Evolutionary conservation across 2,797 vertebrate genomes (phyloP), one percentile per base, ranked within the genome.

Genomic region (Erithacus rubecula): DNA sequence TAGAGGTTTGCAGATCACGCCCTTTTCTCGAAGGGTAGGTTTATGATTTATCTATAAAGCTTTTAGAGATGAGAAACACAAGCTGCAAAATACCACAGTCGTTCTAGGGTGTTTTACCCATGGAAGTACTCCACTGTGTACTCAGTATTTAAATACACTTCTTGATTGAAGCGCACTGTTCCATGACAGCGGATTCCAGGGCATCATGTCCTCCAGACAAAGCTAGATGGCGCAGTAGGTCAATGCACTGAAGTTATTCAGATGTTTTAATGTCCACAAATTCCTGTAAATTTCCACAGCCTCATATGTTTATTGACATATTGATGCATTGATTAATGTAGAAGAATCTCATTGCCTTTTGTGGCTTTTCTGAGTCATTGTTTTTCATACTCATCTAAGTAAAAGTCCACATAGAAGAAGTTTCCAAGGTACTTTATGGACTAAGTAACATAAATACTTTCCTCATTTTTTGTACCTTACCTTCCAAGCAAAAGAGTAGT

Each of bases 171-270:
- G 15, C 0, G 3, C 37, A 6, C 9, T 69, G 22, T 23, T 65
- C 36, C 53, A 5, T 10, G 39, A 23, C 51, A 67, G 41, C 4
- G 15, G 6, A 34, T 56, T 56, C 15, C 44, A 18, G 17, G 21
- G 51, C 26, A 15, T 49, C 83, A 86, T 92, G 15, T 44, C 24
- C 29, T 29, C 39, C 63, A 64, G 23, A 3, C 30, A 47, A 46
- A 12, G 81, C 96, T 97, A 98, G 98, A 64, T 97, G 98, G 97
- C 95, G 94, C 93, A 65, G 9, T 51, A 94, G 78, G 85, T 94
- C 76, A 95, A 77, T 1, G 11, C 29, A 92, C 55, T 39, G 7
- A 44, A 39, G 36, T 37, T 79, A 60, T 77, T 46, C 43, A 36
- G 56, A 1, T 4, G 0, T 41, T 83, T 64, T 29, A 65, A 63